Evolutionary conservation across 2,888 invertebrate species (phyloP).

Genomic region (Pheosia tremula): DNA sequence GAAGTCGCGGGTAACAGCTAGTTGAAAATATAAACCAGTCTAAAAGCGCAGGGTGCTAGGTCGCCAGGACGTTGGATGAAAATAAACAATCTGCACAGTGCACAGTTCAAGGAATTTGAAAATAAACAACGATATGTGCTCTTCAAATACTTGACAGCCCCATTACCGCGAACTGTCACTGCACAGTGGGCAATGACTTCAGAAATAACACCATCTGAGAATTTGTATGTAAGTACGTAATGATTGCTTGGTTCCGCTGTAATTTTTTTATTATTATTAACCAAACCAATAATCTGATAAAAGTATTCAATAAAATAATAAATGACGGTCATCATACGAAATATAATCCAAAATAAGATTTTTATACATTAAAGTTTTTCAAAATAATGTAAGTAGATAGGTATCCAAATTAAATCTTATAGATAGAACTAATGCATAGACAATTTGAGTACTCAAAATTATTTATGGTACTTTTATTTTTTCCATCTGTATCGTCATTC

Average conservation of each 20-base stretch:
- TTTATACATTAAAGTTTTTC: too few species aligned
- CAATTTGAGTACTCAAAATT: too few species aligned
- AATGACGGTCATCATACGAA: too few species aligned
- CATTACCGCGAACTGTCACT: conserved; percentile 69
- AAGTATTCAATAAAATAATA: too few species aligned
- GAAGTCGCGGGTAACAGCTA: too few species aligned
- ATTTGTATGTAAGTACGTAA: background rate
- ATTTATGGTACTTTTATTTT: conserved; percentile 5
- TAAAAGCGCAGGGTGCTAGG: conserved; percentile 19
- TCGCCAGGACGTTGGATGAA: conserved; percentile 37
- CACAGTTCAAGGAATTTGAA: conserved; percentile 56
- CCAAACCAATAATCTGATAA: too few species aligned
- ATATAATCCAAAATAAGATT: too few species aligned
- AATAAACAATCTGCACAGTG: conserved; percentile 51
- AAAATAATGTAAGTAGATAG: too few species aligned
- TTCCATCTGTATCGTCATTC: conserved; percentile 6
- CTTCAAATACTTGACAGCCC: conserved; percentile 73
- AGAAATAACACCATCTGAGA: background rate
- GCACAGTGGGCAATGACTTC: conserved; percentile 43
- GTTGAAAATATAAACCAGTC: conserved; percentile 2
- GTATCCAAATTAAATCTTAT: too few species aligned
- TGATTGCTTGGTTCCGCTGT: too few species aligned
- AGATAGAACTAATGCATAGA: too few species aligned
- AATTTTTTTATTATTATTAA: too few species aligned
- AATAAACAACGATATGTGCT: conserved; percentile 66